A percentile compares a stretch with the other conserved stretches of the same genome.
Evolutionary conservation across 2,113 vertebrate species (phyloP).

Genomic region (Balaeniceps rex): DNA sequence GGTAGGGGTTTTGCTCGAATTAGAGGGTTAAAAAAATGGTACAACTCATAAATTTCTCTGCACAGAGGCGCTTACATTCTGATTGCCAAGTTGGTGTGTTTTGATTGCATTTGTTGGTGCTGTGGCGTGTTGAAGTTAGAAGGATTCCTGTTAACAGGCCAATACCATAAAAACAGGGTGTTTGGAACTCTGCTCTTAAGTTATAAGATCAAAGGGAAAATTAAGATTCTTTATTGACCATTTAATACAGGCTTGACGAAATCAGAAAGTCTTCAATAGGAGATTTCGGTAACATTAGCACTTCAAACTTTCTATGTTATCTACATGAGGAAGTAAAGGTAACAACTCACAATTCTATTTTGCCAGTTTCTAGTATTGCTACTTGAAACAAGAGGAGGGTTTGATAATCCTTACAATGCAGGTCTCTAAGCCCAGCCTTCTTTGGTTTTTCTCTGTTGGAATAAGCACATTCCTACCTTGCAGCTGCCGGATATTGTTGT

Average conservation of each 20-base stretch:
- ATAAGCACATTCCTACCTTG: conserved; percentile 30
- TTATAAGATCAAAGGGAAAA: neutral
- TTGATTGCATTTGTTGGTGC: neutral
- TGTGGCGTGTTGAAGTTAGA: neutral
- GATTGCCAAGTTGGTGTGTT: neutral
- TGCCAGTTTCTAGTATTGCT: neutral
- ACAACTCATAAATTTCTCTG: neutral
- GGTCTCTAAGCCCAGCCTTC: neutral
- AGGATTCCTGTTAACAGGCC: neutral
- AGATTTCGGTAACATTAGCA: neutral
- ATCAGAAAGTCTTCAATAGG: neutral
- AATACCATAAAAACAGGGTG: neutral
- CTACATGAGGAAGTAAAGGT: neutral
- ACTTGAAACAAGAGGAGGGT: neutral
- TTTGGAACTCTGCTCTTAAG: neutral
- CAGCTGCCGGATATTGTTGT: conserved; percentile 35
- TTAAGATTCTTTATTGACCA: neutral
- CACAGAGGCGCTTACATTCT: accelerated
- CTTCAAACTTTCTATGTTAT: neutral
- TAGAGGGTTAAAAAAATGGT: neutral
- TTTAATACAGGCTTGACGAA: neutral
- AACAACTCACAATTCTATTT: neutral
- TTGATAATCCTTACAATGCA: neutral
- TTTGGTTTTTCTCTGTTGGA: neutral
- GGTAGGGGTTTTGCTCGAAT: neutral